Conservation (phyloP, 2,113 vertebrate species). For the Panthera leo region DNA sequence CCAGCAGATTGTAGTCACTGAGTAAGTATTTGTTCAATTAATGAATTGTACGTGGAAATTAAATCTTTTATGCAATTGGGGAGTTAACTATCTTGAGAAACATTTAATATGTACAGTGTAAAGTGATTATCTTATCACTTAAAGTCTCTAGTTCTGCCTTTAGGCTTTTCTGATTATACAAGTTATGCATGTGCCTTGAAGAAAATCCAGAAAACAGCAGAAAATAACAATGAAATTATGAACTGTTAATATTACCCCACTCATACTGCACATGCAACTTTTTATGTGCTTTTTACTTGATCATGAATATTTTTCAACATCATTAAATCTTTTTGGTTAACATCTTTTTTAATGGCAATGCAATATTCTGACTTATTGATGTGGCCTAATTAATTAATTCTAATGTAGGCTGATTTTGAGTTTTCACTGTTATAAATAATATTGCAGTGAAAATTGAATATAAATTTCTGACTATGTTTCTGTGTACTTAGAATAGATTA, state of each 20-base stretch:
- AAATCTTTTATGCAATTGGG: background rate
- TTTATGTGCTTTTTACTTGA: background rate
- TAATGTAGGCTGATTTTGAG: background rate
- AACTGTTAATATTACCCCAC: background rate
- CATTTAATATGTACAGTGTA: background rate
- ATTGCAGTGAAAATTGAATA: background rate
- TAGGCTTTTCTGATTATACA: background rate
- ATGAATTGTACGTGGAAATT: background rate
- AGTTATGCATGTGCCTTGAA: background rate
- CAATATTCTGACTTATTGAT: conserved; percentile 10
- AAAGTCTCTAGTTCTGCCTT: background rate
- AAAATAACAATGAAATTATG: conserved; percentile 43
- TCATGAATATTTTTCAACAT: background rate
- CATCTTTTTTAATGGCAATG: background rate
- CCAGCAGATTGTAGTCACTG: background rate
- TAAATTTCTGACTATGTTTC: background rate
- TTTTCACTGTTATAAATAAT: conserved; percentile 25
- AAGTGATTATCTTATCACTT: background rate
- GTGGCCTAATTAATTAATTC: background rate
- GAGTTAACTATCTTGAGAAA: conserved; percentile 9
- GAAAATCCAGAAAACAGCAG: conserved; percentile 22
- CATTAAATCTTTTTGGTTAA: background rate
- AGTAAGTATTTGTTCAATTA: background rate
- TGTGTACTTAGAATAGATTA: background rate
- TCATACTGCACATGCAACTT: background rate